These are phyloP conservation scores for Caiman crocodilus DNA, from an alignment of 2,797 vertebrate species.

Conservation along the genomic window DNA sequence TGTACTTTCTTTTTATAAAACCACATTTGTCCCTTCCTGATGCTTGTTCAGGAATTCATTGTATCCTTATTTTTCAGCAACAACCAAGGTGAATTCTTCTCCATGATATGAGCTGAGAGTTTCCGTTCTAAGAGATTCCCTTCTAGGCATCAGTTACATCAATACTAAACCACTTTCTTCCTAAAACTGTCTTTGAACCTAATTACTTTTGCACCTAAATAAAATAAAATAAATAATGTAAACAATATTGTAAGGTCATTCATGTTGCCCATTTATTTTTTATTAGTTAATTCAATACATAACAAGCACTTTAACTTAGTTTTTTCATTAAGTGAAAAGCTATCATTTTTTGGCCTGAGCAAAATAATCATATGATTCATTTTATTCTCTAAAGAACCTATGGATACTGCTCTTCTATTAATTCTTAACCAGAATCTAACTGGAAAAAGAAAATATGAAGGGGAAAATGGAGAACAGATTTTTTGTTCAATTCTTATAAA, in stretches of 20 bases:
- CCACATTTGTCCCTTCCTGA: not conserved
- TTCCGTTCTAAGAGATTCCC: too few relatives aligned
- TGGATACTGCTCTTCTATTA: not conserved
- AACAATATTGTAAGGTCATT: not conserved
- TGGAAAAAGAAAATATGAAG: not conserved
- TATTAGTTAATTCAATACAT: not conserved
- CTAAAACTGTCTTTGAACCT: not conserved
- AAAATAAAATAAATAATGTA: not conserved
- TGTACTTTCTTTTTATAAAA: not conserved
- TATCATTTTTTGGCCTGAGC: not conserved
- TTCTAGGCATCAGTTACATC: not conserved
- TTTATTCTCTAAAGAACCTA: not conserved
- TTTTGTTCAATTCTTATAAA: not conserved
- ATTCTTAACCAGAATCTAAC: not conserved
- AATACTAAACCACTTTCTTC: not conserved
- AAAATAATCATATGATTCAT: not conserved
- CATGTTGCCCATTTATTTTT: not conserved
- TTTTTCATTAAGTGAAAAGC: slow-evolving; percentile 1
- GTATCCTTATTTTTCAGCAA: not conserved
- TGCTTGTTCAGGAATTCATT: accelerated
- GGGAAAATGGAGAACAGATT: not conserved
- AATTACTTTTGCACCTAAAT: not conserved
- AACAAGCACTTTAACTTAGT: not conserved
- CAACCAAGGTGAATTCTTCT: not conserved
- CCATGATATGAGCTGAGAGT: not conserved